phyloP scores from a whole-genome alignment of 2,888 invertebrate genomes.

The Philopedon plagiatum region DNA sequence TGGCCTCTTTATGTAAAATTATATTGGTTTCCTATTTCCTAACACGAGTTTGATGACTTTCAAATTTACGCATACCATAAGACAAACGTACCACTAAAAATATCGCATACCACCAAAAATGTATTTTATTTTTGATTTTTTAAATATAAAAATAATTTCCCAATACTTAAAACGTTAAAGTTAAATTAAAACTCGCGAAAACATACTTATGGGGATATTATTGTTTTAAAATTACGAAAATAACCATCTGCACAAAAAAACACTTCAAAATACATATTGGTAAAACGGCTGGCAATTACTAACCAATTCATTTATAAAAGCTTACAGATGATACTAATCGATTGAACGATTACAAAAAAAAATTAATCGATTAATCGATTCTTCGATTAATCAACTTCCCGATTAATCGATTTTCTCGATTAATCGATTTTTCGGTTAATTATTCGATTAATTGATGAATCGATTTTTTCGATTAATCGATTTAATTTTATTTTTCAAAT shows the following conservation, averaged over 20 bases:
- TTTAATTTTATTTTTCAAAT: slow-evolving; percentile 4
- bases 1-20: neutral
- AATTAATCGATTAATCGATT: no score
- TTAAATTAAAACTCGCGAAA: slow-evolving; percentile 20
- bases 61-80: neutral
- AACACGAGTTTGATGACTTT: neutral
- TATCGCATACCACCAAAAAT: neutral
- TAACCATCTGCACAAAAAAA: slow-evolving; percentile 12
- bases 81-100: neutral
- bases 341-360: neutral
- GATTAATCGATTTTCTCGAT: no score
- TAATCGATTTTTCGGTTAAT: no score
- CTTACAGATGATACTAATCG: neutral
- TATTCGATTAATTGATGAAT: neutral
- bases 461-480: neutral
- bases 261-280: no score
- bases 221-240: neutral
- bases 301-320: no score
- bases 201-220: slow-evolving; percentile 17
- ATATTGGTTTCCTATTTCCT: neutral
- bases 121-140: slow-evolving; percentile 7
- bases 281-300: no score
- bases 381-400: no score
- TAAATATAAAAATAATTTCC: slow-evolving; percentile 44
- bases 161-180: slow-evolving; percentile 16